Percentiles rank a stretch among this genome's conserved stretches.
Evolutionary conservation across 1,140 invertebrate species (phyloP).

Genomic region (Leptestheria dahalacensis): DNA sequence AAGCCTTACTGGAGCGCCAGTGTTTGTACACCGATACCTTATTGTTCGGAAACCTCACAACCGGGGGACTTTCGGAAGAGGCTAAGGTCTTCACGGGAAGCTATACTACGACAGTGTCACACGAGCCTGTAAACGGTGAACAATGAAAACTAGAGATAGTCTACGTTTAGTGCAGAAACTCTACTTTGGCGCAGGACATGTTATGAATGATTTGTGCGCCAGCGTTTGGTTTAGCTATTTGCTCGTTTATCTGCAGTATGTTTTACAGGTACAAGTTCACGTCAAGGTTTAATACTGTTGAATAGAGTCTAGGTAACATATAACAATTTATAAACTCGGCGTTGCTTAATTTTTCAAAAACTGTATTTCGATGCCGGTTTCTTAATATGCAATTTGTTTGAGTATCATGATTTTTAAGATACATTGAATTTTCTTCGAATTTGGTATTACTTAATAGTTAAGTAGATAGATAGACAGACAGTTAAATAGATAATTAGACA

Average conservation of each 20-base stretch:
- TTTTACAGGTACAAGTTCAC: constrained; percentile 32
- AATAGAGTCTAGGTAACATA: not conserved
- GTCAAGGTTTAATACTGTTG: not conserved
- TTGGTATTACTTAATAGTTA: too few relatives aligned
- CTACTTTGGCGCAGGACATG: constrained; percentile 65
- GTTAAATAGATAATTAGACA: too few relatives aligned
- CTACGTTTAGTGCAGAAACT: constrained; percentile 22
- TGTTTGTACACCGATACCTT: too few relatives aligned
- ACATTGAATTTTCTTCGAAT: not conserved
- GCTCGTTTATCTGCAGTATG: constrained; percentile 69
- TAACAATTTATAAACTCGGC: too few relatives aligned
- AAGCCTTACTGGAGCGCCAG: not conserved
- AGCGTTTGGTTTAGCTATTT: constrained; percentile 91
- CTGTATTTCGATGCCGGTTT: too few relatives aligned
- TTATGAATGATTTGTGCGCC: constrained; percentile 79
- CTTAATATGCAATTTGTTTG: not conserved
- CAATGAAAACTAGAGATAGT: not conserved
- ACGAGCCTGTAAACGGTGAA: too few relatives aligned
- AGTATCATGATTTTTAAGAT: not conserved
- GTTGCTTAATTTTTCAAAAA: too few relatives aligned
- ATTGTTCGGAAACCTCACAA: too few relatives aligned
- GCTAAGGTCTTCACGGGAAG: too few relatives aligned
- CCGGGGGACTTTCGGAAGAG: too few relatives aligned
- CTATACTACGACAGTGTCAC: too few relatives aligned
- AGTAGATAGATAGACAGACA: too few relatives aligned